These are phyloP conservation scores for Nycticryphes semicollaris DNA, from an alignment of 2,113 vertebrate genomes.

Conservation along the genomic window DNA sequence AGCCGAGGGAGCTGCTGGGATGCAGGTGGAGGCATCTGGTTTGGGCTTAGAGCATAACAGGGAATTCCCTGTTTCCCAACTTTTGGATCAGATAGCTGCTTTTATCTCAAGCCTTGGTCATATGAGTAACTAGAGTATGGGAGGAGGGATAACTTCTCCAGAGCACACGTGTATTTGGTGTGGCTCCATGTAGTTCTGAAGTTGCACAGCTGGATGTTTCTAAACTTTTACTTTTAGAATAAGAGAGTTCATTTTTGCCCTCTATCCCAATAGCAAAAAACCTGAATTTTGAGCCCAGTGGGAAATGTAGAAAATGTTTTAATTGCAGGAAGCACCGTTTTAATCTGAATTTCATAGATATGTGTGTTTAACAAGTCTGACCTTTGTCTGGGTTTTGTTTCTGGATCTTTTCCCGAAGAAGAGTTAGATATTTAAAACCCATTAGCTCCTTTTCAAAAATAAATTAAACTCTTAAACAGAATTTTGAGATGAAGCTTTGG, in stretches of 20 bases:
- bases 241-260: not conserved
- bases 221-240: not conserved
- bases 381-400: conserved; percentile 44
- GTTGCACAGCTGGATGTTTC: conserved; percentile 3
- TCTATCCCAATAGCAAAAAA: not conserved
- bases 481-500: conserved; percentile 24
- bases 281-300: not conserved
- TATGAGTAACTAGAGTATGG: not conserved
- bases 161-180: not conserved
- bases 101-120: not conserved
- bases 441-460: conserved; percentile 38
- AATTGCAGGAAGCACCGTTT: conserved; percentile 27
- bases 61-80: not conserved
- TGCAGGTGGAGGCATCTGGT: not conserved
- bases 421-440: conserved; percentile 3
- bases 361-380: not conserved
- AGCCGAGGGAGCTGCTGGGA: not conserved
- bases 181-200: not conserved
- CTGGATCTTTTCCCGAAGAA: not conserved
- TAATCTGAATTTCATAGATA: not conserved
- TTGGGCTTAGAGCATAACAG: not conserved
- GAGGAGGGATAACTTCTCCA: not conserved
- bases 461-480: conserved; percentile 34
- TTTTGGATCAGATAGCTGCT: not conserved
- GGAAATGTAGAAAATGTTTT: not conserved